phyloP scores from a whole-genome alignment of 2,797 vertebrate genomes.

The Labeo calbasu region DNA sequence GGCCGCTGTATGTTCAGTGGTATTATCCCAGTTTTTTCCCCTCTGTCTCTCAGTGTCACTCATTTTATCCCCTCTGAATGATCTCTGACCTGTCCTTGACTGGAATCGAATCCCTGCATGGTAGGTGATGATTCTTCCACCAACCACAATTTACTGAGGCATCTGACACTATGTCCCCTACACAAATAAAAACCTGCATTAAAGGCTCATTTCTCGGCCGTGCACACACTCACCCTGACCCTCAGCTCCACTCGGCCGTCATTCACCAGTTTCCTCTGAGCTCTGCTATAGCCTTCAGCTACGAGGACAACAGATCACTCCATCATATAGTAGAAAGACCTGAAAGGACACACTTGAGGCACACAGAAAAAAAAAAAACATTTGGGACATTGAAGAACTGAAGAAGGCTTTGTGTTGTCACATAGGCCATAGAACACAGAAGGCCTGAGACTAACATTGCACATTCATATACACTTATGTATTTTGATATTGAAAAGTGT shows the following conservation, averaged over 20 bases:
- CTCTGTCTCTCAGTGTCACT: background rate
- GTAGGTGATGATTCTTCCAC: constrained; percentile 37
- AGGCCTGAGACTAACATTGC: background rate
- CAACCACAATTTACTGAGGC: constrained; percentile 38
- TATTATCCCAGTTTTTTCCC: background rate
- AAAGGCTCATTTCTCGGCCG: constrained; percentile 33
- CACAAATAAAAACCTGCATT: constrained; percentile 51
- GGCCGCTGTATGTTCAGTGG: background rate
- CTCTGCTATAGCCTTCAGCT: constrained; percentile 33
- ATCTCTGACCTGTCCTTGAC: constrained; percentile 46
- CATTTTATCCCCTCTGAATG: constrained; percentile 14
- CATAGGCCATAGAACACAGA: background rate
- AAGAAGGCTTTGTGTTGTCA: background rate
- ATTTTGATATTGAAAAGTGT: background rate
- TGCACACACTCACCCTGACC: constrained; percentile 17
- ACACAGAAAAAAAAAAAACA: constrained; percentile 23
- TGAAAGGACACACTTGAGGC: constrained; percentile 24
- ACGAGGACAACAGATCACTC: constrained; percentile 14
- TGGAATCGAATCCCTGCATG: constrained; percentile 19
- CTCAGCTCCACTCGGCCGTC: constrained; percentile 17
- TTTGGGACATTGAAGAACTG: background rate
- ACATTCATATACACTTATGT: background rate
- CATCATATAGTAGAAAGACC: constrained; percentile 14
- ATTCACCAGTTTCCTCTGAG: constrained; percentile 19
- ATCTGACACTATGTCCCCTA: constrained; percentile 34